phyloP scores from a whole-genome alignment of 2,888 invertebrate species.

The Melanargia galathea region DNA sequence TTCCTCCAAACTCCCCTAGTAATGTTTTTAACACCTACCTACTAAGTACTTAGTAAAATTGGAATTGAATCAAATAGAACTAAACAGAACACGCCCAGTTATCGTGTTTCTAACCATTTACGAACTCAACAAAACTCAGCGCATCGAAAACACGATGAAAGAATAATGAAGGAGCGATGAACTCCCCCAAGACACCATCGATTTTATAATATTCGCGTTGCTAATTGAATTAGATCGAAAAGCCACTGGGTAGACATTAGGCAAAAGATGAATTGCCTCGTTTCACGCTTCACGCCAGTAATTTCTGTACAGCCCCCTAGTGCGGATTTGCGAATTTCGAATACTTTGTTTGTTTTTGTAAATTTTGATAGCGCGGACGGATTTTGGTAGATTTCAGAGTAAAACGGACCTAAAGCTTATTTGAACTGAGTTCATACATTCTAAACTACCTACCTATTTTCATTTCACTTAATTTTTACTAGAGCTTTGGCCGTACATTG shows the following conservation, averaged over 20 bases:
- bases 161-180: slow-evolving; percentile 9
- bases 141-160: not conserved
- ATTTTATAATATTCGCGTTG: slow-evolving; percentile 38
- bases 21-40: too few relatives aligned
- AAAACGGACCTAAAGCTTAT: too few relatives aligned
- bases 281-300: slow-evolving; percentile 69
- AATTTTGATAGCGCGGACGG: too few relatives aligned
- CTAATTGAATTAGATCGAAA: slow-evolving; percentile 70
- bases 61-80: too few relatives aligned
- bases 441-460: too few relatives aligned
- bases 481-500: too few relatives aligned
- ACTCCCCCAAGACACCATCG: slow-evolving; percentile 20
- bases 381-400: too few relatives aligned
- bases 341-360: not conserved
- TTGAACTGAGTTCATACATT: too few relatives aligned
- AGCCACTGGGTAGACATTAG: slow-evolving; percentile 61
- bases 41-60: too few relatives aligned
- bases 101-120: not conserved
- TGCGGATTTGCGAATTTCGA: not conserved
- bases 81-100: not conserved
- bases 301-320: slow-evolving; percentile 46
- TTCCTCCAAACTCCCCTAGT: too few relatives aligned
- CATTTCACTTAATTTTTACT: too few relatives aligned
- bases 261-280: slow-evolving; percentile 67
- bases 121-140: not conserved